Evolutionary conservation across 2,113 vertebrate genomes (phyloP).

Genomic region (Rhegmatorhina hoffmannsi): DNA sequence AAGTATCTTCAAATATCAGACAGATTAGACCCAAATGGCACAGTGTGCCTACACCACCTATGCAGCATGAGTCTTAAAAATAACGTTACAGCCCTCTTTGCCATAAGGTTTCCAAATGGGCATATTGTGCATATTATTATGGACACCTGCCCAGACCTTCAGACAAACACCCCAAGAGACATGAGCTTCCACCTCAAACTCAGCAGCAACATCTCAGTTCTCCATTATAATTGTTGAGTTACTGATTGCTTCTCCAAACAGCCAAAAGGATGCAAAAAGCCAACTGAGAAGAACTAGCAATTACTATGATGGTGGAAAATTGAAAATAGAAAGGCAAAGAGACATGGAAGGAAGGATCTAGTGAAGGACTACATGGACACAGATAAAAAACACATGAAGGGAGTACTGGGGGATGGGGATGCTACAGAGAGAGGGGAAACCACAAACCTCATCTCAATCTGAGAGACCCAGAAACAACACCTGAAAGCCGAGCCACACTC

Average conservation of each 20-base stretch:
- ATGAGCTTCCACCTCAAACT: background rate
- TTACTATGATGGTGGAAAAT: background rate
- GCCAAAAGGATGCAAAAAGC: background rate
- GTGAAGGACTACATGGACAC: accelerated
- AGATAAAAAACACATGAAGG: accelerated
- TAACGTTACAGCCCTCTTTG: background rate
- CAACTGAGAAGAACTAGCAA: background rate
- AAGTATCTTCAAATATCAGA: background rate
- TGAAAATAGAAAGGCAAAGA: background rate
- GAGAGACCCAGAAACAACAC: background rate
- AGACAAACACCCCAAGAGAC: background rate
- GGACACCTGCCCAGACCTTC: background rate
- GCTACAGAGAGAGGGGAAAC: background rate
- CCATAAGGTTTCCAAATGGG: background rate
- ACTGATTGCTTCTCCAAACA: background rate
- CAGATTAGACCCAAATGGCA: background rate
- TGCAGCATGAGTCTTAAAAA: background rate
- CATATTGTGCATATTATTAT: background rate
- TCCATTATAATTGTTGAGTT: background rate
- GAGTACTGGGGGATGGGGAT: background rate
- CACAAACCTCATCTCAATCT: background rate
- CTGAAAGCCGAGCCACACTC: background rate
- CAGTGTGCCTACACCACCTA: background rate
- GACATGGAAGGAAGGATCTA: background rate
- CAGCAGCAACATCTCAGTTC: background rate